These are phyloP conservation scores for Tetranychus piercei DNA, from an alignment of 2,888 invertebrate species.

Conservation along the genomic window DNA sequence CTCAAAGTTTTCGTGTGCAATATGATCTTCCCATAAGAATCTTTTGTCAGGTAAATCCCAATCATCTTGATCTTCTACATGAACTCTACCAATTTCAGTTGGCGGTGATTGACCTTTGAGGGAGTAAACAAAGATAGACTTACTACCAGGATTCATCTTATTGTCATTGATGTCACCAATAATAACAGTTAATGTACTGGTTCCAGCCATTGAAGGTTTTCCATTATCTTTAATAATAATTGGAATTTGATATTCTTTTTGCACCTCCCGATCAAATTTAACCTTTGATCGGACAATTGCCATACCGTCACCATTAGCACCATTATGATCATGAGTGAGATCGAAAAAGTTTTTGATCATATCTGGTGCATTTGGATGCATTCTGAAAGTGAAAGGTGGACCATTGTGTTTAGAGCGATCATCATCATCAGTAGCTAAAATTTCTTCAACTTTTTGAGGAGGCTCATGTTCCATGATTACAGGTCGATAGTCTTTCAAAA, in stretches of 20 bases:
- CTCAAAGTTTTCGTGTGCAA: conserved; percentile 61
- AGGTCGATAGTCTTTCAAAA: conserved; percentile 66
- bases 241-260: conserved; percentile 87
- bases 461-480: conserved; percentile 81
- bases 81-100: conserved; percentile 80
- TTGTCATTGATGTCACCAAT: conserved; percentile 97
- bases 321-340: conserved; percentile 90
- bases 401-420: conserved; percentile 84
- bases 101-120: conserved; percentile 59
- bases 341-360: conserved; percentile 82
- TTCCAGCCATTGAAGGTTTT: conserved; percentile 86
- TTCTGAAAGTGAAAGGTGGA: conserved; percentile 81
- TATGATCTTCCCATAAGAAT: conserved; percentile 76
- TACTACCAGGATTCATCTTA: conserved; percentile 91
- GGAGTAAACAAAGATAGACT: conserved; percentile 88
- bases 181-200: conserved; percentile 81
- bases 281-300: conserved; percentile 83
- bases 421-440: conserved; percentile 78
- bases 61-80: conserved; percentile 91
- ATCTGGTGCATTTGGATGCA: conserved; percentile 83
- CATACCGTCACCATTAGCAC: conserved; percentile 91
- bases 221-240: conserved; percentile 94
- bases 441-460: conserved; percentile 75
- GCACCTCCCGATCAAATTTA: conserved; percentile 82
- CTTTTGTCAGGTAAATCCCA: conserved; percentile 97